These are phyloP conservation scores for Siniperca undulata DNA, from an alignment of 2,797 vertebrate genomes.

Conservation along the genomic window DNA sequence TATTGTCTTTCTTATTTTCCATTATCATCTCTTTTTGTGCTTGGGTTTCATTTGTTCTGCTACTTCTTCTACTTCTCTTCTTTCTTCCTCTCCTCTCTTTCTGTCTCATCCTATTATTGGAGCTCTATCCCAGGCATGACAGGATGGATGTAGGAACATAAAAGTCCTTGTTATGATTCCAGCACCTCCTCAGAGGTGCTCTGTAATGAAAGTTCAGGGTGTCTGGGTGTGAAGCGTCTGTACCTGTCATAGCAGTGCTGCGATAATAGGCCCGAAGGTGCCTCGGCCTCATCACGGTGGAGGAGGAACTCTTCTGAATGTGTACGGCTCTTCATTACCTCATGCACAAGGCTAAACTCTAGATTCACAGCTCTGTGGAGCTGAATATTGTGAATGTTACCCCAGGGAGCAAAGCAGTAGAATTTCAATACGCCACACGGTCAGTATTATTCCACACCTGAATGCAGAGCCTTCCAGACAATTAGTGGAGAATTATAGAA, in stretches of 20 bases:
- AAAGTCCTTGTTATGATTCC: slow-evolving; percentile 79
- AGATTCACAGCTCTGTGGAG: slow-evolving; percentile 65
- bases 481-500: slow-evolving; percentile 84
- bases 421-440: slow-evolving; percentile 78
- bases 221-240: slow-evolving; percentile 60
- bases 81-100: background rate
- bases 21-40: slow-evolving; percentile 49
- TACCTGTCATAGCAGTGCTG: slow-evolving; percentile 73
- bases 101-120: slow-evolving; percentile 55
- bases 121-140: slow-evolving; percentile 50
- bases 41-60: slow-evolving; percentile 51
- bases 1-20: slow-evolving; percentile 59
- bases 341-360: slow-evolving; percentile 74
- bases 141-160: slow-evolving; percentile 66
- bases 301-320: slow-evolving; percentile 71
- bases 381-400: slow-evolving; percentile 77
- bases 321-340: slow-evolving; percentile 75
- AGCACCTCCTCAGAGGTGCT: slow-evolving; percentile 62
- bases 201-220: slow-evolving; percentile 77
- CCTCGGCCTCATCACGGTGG: slow-evolving; percentile 60
- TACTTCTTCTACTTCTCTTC: background rate
- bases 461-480: slow-evolving; percentile 83
- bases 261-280: slow-evolving; percentile 81
- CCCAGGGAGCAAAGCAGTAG: slow-evolving; percentile 70
- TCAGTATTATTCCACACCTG: slow-evolving; percentile 82